These are phyloP conservation scores for Monochamus alternatus DNA, from an alignment of 2,888 invertebrate species.

Conservation along the genomic window DNA sequence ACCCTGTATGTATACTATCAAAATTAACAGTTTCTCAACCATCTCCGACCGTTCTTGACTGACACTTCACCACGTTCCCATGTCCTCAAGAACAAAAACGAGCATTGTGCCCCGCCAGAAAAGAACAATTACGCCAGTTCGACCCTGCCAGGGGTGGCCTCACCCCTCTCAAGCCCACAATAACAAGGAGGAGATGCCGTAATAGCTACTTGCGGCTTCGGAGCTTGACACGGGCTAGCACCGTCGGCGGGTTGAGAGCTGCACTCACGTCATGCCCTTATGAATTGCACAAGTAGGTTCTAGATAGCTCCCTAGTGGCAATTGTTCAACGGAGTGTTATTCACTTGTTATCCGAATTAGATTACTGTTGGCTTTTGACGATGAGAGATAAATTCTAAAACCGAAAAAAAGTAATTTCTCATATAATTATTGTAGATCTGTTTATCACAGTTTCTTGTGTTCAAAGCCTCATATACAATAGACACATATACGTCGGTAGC, in stretches of 20 bases:
- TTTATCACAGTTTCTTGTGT: no score
- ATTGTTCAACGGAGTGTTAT: no score
- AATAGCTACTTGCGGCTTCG: slow-evolving; percentile 64
- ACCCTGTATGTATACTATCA: no score
- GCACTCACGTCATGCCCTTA: not conserved
- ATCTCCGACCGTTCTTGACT: slow-evolving; percentile 9
- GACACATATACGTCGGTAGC: no score
- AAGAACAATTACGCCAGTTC: slow-evolving; percentile 46
- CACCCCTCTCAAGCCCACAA: slow-evolving; percentile 24
- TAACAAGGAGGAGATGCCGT: slow-evolving; percentile 58
- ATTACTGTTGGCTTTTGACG: no score
- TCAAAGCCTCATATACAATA: no score
- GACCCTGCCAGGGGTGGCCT: slow-evolving; percentile 47
- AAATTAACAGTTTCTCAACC: no score
- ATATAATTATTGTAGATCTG: no score
- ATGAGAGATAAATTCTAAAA: no score
- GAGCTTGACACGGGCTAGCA: slow-evolving; percentile 65
- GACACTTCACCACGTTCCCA: slow-evolving; percentile 26
- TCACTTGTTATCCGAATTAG: no score
- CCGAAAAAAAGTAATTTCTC: no score
- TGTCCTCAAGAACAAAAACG: slow-evolving; percentile 28
- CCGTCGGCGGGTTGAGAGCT: slow-evolving; percentile 34
- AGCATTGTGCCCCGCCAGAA: slow-evolving; percentile 30
- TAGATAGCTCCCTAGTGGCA: not conserved
- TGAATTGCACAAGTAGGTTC: not conserved